phyloP scores from a whole-genome alignment of 2,113 vertebrate genomes.

The Hemicordylus capensis region DNA sequence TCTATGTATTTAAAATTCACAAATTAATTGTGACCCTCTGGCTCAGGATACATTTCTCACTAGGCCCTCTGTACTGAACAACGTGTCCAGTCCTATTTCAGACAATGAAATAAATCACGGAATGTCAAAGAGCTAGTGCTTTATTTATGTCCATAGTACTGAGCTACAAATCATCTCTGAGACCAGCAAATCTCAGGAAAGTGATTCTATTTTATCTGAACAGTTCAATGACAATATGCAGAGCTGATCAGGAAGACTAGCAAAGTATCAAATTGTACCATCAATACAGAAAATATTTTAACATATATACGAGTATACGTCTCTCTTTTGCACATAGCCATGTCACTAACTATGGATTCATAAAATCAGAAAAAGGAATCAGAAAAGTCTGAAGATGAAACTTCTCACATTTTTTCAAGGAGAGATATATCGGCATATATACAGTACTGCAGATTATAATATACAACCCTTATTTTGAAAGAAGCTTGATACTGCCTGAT shows the following conservation, averaged over 20 bases:
- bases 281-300: neutral
- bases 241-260: slow-evolving; percentile 19
- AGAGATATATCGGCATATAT: neutral
- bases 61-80: slow-evolving; percentile 32
- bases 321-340: neutral
- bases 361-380: neutral
- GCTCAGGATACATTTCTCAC: slow-evolving; percentile 33
- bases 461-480: neutral
- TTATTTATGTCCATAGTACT: slow-evolving; percentile 30
- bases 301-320: neutral
- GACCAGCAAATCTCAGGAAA: slow-evolving; percentile 29
- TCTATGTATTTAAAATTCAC: slow-evolving; percentile 31
- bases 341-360: neutral
- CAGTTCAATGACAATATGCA: slow-evolving; percentile 25
- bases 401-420: neutral
- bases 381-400: neutral
- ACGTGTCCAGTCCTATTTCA: slow-evolving; percentile 36
- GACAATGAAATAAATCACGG: slow-evolving; percentile 30
- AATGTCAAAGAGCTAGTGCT: slow-evolving; percentile 34
- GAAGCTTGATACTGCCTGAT: neutral
- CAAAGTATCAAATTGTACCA: neutral
- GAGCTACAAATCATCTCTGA: slow-evolving; percentile 29
- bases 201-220: slow-evolving; percentile 24
- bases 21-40: slow-evolving; percentile 38
- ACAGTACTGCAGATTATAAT: neutral